Conservation (phyloP, 2,888 invertebrate species). For the Cheilosia variabilis region DNA sequence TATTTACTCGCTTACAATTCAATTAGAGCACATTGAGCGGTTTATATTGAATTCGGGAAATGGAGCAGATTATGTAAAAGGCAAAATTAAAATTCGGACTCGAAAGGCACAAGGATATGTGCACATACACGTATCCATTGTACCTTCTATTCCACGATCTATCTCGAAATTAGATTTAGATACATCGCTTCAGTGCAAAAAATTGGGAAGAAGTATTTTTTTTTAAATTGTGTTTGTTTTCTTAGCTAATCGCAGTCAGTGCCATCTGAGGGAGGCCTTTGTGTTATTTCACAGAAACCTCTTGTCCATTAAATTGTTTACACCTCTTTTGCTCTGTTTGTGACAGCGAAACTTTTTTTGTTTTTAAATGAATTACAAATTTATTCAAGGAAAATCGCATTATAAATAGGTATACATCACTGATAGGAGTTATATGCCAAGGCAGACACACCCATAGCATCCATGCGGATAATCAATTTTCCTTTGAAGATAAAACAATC, state of each 20-base stretch:
- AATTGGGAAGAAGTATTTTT: neutral
- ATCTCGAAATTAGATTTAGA: slow-evolving; percentile 46
- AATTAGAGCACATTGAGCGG: slow-evolving; percentile 63
- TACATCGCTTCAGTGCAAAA: slow-evolving; percentile 2
- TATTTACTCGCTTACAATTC: slow-evolving; percentile 59
- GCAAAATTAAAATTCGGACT: slow-evolving; percentile 59
- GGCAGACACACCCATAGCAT: too few species aligned
- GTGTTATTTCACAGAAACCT: too few species aligned
- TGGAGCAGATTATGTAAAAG: slow-evolving; percentile 46
- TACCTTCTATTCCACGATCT: neutral
- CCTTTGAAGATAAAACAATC: neutral
- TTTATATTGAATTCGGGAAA: slow-evolving; percentile 60
- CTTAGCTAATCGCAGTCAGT: too few species aligned
- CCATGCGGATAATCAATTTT: neutral
- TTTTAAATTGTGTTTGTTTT: neutral
- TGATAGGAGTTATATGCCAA: too few species aligned
- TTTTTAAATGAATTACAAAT: too few species aligned
- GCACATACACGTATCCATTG: neutral
- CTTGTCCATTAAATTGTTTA: too few species aligned
- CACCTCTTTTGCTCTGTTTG: too few species aligned
- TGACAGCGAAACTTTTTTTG: too few species aligned
- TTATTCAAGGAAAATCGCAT: too few species aligned
- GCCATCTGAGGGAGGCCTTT: too few species aligned
- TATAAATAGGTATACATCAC: too few species aligned
- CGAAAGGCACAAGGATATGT: slow-evolving; percentile 21